These are phyloP conservation scores for Okamejei kenojei DNA, from an alignment of 2,797 vertebrate genomes.

Conservation along the genomic window DNA sequence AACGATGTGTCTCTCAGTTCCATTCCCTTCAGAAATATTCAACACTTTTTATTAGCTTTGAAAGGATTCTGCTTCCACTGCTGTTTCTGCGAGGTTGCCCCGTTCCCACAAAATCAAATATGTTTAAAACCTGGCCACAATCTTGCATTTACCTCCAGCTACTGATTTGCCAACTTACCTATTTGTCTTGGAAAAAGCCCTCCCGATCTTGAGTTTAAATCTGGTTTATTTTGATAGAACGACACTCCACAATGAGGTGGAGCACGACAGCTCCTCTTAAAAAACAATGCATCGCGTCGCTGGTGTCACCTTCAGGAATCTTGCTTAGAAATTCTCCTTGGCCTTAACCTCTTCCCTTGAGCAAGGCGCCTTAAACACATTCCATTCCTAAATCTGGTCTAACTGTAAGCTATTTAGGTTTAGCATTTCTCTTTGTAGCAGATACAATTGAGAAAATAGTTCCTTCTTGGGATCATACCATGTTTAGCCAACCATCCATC, in stretches of 20 bases:
- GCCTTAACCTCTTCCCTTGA: background rate
- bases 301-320: background rate
- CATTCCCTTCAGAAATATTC: background rate
- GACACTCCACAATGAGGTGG: background rate
- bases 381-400: background rate
- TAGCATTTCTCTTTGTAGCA: background rate
- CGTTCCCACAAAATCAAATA: background rate
- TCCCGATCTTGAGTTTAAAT: background rate
- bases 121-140: background rate
- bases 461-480: no score
- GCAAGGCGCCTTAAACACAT: background rate
- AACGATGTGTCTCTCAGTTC: background rate
- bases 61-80: background rate
- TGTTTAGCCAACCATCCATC: no score
- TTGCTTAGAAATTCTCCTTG: background rate
- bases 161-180: background rate
- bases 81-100: background rate
- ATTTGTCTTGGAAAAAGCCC: background rate
- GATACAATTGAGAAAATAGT: background rate
- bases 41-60: background rate
- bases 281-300: background rate
- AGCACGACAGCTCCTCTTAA: background rate
- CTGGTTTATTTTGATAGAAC: background rate
- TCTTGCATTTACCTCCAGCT: background rate
- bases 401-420: background rate